Conservation (phyloP, 2,888 invertebrate species). For the Lomographa bimaculata region DNA sequence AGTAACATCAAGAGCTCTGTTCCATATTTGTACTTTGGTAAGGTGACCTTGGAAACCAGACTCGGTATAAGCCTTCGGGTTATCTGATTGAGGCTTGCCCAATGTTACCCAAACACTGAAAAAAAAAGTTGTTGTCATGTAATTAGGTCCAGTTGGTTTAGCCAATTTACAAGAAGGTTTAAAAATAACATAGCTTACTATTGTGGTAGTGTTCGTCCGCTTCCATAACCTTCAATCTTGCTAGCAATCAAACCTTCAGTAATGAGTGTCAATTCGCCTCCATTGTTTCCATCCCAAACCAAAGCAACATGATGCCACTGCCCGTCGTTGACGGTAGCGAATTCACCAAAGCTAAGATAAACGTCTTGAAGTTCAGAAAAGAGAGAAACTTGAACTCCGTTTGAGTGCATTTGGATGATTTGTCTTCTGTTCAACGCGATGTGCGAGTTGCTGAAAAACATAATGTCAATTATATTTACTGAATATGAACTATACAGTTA, state of each 20-base stretch:
- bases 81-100: slow-evolving; percentile 93
- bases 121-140: no score
- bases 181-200: no score
- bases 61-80: slow-evolving; percentile 92
- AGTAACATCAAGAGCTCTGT: slow-evolving; percentile 94
- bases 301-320: slow-evolving; percentile 98
- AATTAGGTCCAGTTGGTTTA: no score
- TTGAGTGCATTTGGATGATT: slow-evolving; percentile 95
- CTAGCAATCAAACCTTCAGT: slow-evolving; percentile 98
- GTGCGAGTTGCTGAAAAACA: slow-evolving; percentile 87
- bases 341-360: slow-evolving; percentile 95
- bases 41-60: slow-evolving; percentile 97
- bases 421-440: slow-evolving; percentile 90
- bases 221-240: slow-evolving; percentile 94
- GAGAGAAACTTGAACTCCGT: slow-evolving; percentile 95
- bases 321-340: slow-evolving; percentile 96
- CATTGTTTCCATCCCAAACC: slow-evolving; percentile 95
- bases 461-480: no score
- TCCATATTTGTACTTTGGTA: slow-evolving; percentile 97
- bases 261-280: slow-evolving; percentile 93
- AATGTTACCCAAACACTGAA: slow-evolving; percentile 95
- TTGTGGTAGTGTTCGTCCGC: slow-evolving; percentile 91
- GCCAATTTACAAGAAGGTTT: no score
- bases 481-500: slow-evolving; percentile 1
- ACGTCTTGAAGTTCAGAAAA: slow-evolving; percentile 95